These are phyloP conservation scores for Catocala nupta DNA, from an alignment of 2,888 invertebrate genomes.

Conservation along the genomic window DNA sequence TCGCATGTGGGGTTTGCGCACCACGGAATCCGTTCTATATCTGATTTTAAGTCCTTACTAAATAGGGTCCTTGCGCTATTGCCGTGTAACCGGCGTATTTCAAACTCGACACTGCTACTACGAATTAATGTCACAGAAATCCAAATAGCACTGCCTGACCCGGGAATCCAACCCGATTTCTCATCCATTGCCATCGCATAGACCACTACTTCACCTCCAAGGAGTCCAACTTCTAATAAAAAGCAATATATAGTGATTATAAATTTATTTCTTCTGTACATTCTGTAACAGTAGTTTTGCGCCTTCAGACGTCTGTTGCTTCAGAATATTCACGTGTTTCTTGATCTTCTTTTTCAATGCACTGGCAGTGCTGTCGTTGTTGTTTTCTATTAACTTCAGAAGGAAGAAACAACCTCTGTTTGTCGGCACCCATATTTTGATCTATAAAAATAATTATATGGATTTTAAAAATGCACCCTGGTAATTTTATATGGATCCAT, in stretches of 20 bases:
- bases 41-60: too few relatives aligned
- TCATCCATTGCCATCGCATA: too few relatives aligned
- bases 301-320: conserved; percentile 87
- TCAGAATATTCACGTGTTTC: conserved; percentile 75
- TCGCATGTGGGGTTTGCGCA: too few relatives aligned
- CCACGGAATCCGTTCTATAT: too few relatives aligned
- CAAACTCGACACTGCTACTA: too few relatives aligned
- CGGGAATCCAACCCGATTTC: too few relatives aligned
- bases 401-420: conserved; percentile 94
- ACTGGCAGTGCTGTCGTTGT: conserved; percentile 73
- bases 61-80: too few relatives aligned
- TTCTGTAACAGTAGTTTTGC: conserved; percentile 89
- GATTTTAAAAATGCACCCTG: neutral
- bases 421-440: conserved; percentile 89
- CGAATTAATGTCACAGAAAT: too few relatives aligned
- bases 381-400: conserved; percentile 89
- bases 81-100: too few relatives aligned
- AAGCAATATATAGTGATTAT: conserved; percentile 23
- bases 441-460: conserved; percentile 72
- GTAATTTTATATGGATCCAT: too few relatives aligned
- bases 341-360: conserved; percentile 83
- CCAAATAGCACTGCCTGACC: too few relatives aligned
- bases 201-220: too few relatives aligned
- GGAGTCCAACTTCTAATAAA: neutral
- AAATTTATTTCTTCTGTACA: conserved; percentile 72